Evolutionary conservation across 1,140 invertebrate genomes (phyloP).

Genomic region (Geopemphigus sp.): DNA sequence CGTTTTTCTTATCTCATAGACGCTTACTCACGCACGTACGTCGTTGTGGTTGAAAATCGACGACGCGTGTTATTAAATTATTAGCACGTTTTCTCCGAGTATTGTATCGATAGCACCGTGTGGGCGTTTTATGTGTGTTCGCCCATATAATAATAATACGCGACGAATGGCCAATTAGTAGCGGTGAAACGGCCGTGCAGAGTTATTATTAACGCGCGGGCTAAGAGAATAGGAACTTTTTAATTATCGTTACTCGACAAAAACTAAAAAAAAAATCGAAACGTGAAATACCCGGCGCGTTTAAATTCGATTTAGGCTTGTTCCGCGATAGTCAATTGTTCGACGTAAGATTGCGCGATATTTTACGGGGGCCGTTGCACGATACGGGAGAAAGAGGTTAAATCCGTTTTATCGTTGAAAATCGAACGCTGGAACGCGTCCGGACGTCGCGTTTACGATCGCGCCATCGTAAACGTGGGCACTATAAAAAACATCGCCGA

Average conservation of each 20-base stretch:
- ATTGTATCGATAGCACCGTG: not conserved
- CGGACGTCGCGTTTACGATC: too few species aligned
- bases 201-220: too few species aligned
- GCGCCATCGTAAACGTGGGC: too few species aligned
- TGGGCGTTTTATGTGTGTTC: not conserved
- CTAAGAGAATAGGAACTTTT: too few species aligned
- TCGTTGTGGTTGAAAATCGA: not conserved
- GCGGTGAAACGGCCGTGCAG: not conserved
- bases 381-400: too few species aligned
- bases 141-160: not conserved
- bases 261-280: not conserved
- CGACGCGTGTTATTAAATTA: slow-evolving; percentile 31
- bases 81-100: slow-evolving; percentile 4
- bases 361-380: too few species aligned
- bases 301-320: not conserved
- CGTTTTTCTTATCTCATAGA: slow-evolving; percentile 19
- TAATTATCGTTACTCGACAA: not conserved
- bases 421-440: too few species aligned
- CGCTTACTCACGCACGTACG: not conserved
- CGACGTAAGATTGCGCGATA: too few species aligned
- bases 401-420: too few species aligned
- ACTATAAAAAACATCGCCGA: too few species aligned
- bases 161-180: not conserved
- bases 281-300: too few species aligned
- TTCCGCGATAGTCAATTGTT: not conserved